Percentiles rank a stretch among this genome's conserved stretches.
phyloP scores from a whole-genome alignment of 2,797 vertebrate genomes.

The Leptatherina wallacei region DNA sequence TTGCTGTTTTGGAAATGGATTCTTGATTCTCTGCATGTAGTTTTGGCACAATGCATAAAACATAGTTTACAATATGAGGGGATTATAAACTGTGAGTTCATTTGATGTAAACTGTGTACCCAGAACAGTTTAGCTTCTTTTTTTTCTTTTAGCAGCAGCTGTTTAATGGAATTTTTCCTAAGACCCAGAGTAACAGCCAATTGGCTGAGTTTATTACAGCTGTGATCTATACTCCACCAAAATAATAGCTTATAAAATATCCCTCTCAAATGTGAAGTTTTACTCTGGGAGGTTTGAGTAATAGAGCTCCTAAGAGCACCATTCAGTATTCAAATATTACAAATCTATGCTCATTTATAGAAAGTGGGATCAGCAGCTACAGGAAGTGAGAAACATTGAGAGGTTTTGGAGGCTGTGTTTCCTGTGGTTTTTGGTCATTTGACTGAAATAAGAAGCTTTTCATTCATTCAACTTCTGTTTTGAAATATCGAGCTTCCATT shows the following conservation, averaged over 20 bases:
- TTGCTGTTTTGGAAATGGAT: too few species aligned
- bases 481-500: neutral
- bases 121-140: too few species aligned
- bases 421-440: too few species aligned
- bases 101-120: too few species aligned
- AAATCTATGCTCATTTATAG: too few species aligned
- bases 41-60: too few species aligned
- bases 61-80: too few species aligned
- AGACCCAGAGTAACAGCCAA: neutral
- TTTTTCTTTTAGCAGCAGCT: too few species aligned
- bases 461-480: neutral
- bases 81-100: too few species aligned
- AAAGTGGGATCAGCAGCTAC: neutral
- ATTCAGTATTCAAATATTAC: neutral
- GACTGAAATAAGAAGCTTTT: too few species aligned
- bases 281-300: neutral
- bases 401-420: neutral
- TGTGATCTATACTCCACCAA: neutral
- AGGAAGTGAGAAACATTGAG: neutral
- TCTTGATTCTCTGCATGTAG: too few species aligned
- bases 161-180: neutral
- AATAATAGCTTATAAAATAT: neutral
- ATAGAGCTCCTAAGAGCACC: neutral
- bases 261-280: neutral
- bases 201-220: neutral